phyloP scores from a whole-genome alignment of 2,888 invertebrate genomes.

The Cephalotes varians region DNA sequence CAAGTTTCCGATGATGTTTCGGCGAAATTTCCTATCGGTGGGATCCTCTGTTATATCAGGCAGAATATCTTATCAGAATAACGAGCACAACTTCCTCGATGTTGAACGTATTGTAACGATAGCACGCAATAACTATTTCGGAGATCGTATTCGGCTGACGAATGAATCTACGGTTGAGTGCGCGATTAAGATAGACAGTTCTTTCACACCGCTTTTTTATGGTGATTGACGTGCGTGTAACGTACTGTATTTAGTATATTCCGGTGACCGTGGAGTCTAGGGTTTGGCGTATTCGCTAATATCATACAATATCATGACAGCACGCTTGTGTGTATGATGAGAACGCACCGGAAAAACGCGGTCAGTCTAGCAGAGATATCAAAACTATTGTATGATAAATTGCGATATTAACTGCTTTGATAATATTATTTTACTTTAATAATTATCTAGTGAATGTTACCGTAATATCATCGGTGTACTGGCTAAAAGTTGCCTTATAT shows the following conservation, averaged over 20 bases:
- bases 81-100: neutral
- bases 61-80: neutral
- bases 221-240: conserved; percentile 75
- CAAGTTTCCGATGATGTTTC: neutral
- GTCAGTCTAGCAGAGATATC: conserved; percentile 31
- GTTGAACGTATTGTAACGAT: neutral
- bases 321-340: neutral
- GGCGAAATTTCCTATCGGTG: neutral
- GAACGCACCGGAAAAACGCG: conserved; percentile 28
- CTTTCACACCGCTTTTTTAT: conserved; percentile 77
- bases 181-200: conserved; percentile 80
- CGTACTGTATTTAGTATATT: conserved; percentile 26
- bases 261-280: neutral
- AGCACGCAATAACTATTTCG: conserved; percentile 16
- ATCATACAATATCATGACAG: neutral
- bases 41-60: neutral
- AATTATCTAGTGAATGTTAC: too few species aligned
- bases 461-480: neutral
- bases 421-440: neutral
- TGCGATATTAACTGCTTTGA: neutral
- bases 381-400: neutral
- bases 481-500: neutral
- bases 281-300: neutral
- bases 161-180: conserved; percentile 39
- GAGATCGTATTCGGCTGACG: conserved; percentile 3